Percentiles rank a stretch among this genome's conserved stretches.
Conservation (phyloP, 2,888 invertebrate genomes). For the Oscheius sp. region DNA sequence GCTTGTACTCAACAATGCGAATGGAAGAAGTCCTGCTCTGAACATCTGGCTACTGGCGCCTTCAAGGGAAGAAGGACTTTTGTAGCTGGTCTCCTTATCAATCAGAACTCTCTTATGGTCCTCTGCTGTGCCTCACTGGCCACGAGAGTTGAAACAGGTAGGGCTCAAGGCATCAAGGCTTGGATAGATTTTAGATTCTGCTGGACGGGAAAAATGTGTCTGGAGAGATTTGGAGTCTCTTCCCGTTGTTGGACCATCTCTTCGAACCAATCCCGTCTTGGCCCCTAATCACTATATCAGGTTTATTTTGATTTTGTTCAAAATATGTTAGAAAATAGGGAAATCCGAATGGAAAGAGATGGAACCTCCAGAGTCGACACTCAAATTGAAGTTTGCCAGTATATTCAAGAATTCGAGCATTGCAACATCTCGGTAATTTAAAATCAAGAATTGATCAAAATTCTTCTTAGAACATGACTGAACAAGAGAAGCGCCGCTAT, state of each 20-base stretch:
- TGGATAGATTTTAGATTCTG: constrained; percentile 36
- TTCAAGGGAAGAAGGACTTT: constrained; percentile 66
- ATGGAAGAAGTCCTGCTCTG: constrained; percentile 61
- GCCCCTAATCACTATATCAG: constrained; percentile 59
- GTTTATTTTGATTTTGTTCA: constrained; percentile 16
- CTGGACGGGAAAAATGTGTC: constrained; percentile 54
- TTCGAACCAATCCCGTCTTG: constrained; percentile 57
- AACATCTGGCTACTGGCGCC: constrained; percentile 55
- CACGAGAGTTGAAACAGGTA: constrained; percentile 60
- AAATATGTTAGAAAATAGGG: constrained; percentile 27
- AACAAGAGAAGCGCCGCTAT: constrained; percentile 45
- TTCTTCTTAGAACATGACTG: constrained; percentile 50
- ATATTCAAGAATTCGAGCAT: constrained; percentile 48
- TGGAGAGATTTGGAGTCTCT: constrained; percentile 59
- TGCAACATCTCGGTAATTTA: constrained; percentile 51
- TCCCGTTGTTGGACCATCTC: constrained; percentile 55
- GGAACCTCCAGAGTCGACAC: constrained; percentile 56
- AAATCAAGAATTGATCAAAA: neutral
- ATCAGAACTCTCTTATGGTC: constrained; percentile 59
- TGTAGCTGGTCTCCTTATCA: constrained; percentile 66
- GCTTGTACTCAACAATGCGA: constrained; percentile 62
- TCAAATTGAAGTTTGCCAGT: constrained; percentile 56
- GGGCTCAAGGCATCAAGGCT: neutral
- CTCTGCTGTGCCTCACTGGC: constrained; percentile 67
- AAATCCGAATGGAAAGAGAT: constrained; percentile 53